phyloP scores from a whole-genome alignment of 2,113 vertebrate species.

The Cygnus atratus region DNA sequence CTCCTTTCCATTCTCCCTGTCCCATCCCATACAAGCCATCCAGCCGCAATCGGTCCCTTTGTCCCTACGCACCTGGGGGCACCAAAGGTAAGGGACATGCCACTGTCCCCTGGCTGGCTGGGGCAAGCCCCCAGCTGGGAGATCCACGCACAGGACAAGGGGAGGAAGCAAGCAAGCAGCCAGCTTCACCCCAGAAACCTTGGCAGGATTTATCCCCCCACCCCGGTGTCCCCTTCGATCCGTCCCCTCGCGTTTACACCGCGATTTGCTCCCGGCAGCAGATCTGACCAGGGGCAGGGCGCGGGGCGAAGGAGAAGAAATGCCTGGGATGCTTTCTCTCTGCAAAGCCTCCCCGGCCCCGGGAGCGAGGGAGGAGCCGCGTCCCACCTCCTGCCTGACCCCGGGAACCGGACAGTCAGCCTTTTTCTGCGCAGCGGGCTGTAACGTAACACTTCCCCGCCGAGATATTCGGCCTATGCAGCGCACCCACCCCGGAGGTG shows the following conservation, averaged over 20 bases:
- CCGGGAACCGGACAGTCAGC: constrained; percentile 58
- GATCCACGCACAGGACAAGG: fast-evolving
- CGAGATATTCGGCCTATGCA: neutral
- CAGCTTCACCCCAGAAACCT: neutral
- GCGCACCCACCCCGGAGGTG: neutral
- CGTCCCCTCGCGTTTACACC: neutral
- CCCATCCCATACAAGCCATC: fast-evolving
- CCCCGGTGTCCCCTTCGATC: neutral
- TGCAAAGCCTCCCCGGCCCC: neutral
- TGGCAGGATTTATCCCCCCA: neutral
- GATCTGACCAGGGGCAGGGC: neutral
- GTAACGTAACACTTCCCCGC: constrained; percentile 37
- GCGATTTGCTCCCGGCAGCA: neutral
- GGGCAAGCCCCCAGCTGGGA: neutral
- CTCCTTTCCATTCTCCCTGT: neutral
- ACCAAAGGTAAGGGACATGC: neutral
- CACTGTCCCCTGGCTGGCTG: neutral
- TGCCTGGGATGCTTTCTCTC: constrained; percentile 40
- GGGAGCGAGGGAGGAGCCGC: constrained; percentile 21
- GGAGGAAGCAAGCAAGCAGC: neutral
- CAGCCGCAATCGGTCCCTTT: fast-evolving
- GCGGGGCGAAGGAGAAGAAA: neutral
- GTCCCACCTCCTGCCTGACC: constrained; percentile 40
- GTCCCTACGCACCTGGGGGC: too few relatives aligned
- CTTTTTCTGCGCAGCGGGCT: neutral